These are phyloP conservation scores for Caenorhabditis drosophilae DNA, from an alignment of 2,888 invertebrate species.

Conservation along the genomic window DNA sequence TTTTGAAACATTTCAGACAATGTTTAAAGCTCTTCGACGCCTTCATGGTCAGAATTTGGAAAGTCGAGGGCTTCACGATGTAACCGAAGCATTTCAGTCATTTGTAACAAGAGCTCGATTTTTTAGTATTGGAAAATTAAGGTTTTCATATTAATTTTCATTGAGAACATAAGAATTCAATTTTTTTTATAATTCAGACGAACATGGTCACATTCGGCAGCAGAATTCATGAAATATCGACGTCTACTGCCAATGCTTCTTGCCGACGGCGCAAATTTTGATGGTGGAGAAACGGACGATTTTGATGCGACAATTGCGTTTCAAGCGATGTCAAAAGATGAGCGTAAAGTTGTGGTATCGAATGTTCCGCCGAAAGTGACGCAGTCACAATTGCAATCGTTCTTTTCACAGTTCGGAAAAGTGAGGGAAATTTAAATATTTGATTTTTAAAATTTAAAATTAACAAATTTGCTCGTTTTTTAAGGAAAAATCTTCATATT, in stretches of 20 bases:
- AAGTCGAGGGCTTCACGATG: slow-evolving; percentile 67
- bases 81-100: slow-evolving; percentile 68
- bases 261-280: slow-evolving; percentile 60
- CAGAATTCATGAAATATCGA: slow-evolving; percentile 69
- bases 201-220: slow-evolving; percentile 69
- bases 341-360: slow-evolving; percentile 59
- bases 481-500: no score
- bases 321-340: slow-evolving; percentile 45
- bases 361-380: slow-evolving; percentile 67
- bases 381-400: slow-evolving; percentile 64
- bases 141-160: slow-evolving; percentile 42
- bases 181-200: slow-evolving; percentile 46
- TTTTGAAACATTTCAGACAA: slow-evolving; percentile 44
- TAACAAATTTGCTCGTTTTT: no score
- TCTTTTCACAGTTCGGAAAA: slow-evolving; percentile 68
- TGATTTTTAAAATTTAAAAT: neutral
- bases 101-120: slow-evolving; percentile 68
- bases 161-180: neutral
- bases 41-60: slow-evolving; percentile 68
- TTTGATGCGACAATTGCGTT: slow-evolving; percentile 56
- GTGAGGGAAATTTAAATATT: slow-evolving; percentile 24
- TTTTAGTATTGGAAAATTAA: slow-evolving; percentile 65
- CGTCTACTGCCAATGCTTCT: slow-evolving; percentile 67
- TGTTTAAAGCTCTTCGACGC: slow-evolving; percentile 67
- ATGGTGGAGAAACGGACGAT: slow-evolving; percentile 56